These are phyloP conservation scores for Reinhardtius hippoglossoides DNA, from an alignment of 2,113 vertebrate genomes.

Conservation along the genomic window DNA sequence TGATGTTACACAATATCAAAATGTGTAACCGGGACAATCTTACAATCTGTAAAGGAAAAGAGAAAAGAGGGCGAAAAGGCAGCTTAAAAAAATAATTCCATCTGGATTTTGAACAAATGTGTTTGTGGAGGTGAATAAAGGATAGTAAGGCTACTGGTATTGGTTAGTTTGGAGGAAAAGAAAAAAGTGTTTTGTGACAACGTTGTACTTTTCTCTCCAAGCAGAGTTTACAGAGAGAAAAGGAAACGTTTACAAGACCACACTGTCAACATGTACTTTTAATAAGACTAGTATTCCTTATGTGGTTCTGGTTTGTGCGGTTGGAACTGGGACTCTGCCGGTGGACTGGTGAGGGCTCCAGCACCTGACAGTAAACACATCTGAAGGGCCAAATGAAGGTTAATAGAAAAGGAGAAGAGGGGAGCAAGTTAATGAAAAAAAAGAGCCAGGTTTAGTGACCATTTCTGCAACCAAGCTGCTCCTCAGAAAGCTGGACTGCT, in stretches of 20 bases:
- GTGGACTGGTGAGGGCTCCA: slow-evolving; percentile 12
- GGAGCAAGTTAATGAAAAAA: not conserved
- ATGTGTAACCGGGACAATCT: slow-evolving; percentile 52
- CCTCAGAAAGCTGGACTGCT: slow-evolving; percentile 31
- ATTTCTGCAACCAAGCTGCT: slow-evolving; percentile 10
- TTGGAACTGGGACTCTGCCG: slow-evolving; percentile 17
- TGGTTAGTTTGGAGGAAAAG: slow-evolving; percentile 21
- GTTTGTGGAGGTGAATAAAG: slow-evolving; percentile 32
- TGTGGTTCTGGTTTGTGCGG: slow-evolving; percentile 45
- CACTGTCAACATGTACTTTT: slow-evolving; percentile 1
- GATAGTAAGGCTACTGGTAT: slow-evolving; percentile 75
- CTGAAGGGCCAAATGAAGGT: slow-evolving; percentile 17
- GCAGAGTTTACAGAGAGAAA: slow-evolving; percentile 3
- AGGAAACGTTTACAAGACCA: slow-evolving; percentile 23
- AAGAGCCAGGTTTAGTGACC: slow-evolving; percentile 6
- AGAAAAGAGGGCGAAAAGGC: slow-evolving; percentile 1
- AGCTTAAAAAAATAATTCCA: slow-evolving; percentile 71
- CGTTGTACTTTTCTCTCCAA: slow-evolving; percentile 12
- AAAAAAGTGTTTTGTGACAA: slow-evolving; percentile 9
- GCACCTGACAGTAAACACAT: slow-evolving; percentile 9
- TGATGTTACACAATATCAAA: slow-evolving; percentile 53
- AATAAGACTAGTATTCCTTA: slow-evolving; percentile 2
- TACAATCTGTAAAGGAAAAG: slow-evolving; percentile 39
- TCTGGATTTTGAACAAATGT: slow-evolving; percentile 48
- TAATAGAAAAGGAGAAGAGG: slow-evolving; percentile 11